These are phyloP conservation scores for Nasonia giraulti DNA, from an alignment of 1,140 invertebrate genomes.

Conservation along the genomic window DNA sequence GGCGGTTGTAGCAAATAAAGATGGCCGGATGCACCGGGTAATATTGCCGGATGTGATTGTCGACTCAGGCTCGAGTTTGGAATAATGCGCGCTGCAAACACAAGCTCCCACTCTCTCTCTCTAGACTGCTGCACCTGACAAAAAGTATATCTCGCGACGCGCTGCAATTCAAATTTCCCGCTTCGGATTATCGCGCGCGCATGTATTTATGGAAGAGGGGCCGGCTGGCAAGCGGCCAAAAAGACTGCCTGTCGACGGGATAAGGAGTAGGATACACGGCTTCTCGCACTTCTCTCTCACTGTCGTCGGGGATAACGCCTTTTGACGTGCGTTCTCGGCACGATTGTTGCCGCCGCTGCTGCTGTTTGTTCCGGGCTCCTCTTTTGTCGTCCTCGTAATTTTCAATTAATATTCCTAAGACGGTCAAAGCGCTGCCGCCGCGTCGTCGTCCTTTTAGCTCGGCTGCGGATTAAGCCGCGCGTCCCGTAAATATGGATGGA, in stretches of 20 bases:
- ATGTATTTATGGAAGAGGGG: background rate
- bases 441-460: background rate
- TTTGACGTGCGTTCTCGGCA: constrained; percentile 1
- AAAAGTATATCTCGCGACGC: constrained; percentile 26
- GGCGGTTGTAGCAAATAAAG: constrained; percentile 20
- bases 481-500: background rate
- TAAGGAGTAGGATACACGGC: constrained; percentile 14
- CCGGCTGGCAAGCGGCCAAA: constrained; percentile 28
- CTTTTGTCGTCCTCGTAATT: constrained; percentile 11
- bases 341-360: background rate
- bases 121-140: constrained; percentile 5
- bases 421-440: too few relatives aligned
- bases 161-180: constrained; percentile 44
- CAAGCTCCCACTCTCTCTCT: background rate
- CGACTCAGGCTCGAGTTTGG: background rate
- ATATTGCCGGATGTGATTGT: constrained; percentile 42
- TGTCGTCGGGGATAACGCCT: constrained; percentile 31
- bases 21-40: constrained; percentile 23
- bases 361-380: background rate
- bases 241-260: constrained; percentile 1
- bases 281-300: too few relatives aligned
- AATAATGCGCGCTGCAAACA: background rate
- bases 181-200: constrained; percentile 16
- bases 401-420: constrained; percentile 38
- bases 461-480: background rate